A percentile compares a stretch with the other conserved stretches of the same genome.
Evolutionary conservation across 2,797 vertebrate species (phyloP).

Genomic region (Sebastes jordani): DNA sequence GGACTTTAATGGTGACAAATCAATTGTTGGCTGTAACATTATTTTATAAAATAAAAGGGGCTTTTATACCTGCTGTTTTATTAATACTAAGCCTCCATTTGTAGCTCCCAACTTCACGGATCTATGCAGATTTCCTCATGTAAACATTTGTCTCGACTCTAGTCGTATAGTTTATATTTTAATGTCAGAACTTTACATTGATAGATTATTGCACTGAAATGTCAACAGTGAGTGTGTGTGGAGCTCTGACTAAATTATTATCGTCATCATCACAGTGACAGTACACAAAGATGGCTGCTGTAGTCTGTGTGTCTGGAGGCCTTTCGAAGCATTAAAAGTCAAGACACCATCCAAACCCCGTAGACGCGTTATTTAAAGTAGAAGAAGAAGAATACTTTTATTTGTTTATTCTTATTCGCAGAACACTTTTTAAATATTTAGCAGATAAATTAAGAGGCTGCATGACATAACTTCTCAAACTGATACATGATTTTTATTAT

Average conservation of each 20-base stretch:
- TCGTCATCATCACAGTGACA: constrained; percentile 48
- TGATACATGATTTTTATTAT: not conserved
- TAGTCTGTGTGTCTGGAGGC: constrained; percentile 10
- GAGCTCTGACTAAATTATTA: constrained; percentile 42
- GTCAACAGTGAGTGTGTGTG: not conserved
- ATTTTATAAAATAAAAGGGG: not conserved
- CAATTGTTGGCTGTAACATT: not conserved
- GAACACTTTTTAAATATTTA: not conserved
- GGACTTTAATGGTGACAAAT: not conserved
- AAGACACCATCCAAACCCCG: not conserved
- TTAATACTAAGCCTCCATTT: not conserved
- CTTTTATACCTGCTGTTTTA: not conserved
- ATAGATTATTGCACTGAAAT: constrained; percentile 1
- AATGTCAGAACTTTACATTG: not conserved
- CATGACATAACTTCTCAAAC: not conserved
- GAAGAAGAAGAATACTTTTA: not conserved
- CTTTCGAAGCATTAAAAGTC: constrained; percentile 22
- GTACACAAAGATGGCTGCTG: constrained; percentile 61
- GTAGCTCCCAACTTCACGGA: not conserved
- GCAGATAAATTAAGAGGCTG: not conserved
- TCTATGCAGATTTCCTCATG: not conserved
- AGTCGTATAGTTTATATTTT: not conserved
- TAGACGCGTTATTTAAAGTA: not conserved
- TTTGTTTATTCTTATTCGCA: not conserved
- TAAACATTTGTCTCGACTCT: not conserved